Conservation (phyloP, 2,113 vertebrate genomes). For the Glareola pratincola region DNA sequence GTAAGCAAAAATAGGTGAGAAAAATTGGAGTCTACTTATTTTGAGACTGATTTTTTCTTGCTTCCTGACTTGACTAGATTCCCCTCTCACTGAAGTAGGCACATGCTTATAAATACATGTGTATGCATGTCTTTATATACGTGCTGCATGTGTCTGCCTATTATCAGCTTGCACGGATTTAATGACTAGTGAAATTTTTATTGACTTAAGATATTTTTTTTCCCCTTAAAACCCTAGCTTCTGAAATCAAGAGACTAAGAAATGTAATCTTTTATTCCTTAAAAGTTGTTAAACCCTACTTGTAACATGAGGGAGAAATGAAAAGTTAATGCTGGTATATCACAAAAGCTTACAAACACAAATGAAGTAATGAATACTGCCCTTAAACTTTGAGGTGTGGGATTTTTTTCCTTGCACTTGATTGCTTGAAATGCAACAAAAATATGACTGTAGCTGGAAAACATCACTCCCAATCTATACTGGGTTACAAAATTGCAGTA, state of each 20-base stretch:
- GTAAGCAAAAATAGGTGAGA: neutral
- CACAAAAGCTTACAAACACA: neutral
- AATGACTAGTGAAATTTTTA: neutral
- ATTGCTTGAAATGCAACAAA: neutral
- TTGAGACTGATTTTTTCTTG: neutral
- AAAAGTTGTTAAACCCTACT: neutral
- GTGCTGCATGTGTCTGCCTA: neutral
- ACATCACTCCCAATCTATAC: neutral
- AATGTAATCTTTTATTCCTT: neutral
- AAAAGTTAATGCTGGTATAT: neutral
- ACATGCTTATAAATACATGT: neutral
- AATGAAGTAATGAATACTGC: neutral
- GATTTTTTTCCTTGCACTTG: neutral
- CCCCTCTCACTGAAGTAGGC: neutral
- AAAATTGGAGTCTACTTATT: neutral
- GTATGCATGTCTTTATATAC: neutral
- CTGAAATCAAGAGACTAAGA: neutral
- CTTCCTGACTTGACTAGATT: neutral
- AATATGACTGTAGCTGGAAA: neutral
- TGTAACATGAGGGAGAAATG: neutral
- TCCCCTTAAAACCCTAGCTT: neutral
- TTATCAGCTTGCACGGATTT: neutral
- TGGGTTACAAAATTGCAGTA: neutral
- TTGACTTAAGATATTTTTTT: neutral
- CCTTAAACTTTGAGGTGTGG: neutral